A percentile compares a stretch with the other conserved stretches of the same genome.
Evolutionary conservation across 2,888 invertebrate species (phyloP).

Genomic region (Xylota sylvarum): DNA sequence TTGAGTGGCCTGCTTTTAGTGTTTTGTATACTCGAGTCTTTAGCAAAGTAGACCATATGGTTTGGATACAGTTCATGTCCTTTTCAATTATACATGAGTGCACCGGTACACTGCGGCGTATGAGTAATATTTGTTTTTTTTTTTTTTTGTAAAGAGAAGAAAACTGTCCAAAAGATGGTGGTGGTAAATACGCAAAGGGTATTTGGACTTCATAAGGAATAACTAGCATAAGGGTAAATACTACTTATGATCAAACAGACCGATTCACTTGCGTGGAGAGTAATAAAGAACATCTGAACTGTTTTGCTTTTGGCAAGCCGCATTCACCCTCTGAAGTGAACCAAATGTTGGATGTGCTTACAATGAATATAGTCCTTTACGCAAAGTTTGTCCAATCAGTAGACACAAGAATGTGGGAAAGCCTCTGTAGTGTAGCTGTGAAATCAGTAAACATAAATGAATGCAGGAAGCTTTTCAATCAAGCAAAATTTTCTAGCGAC

Average conservation of each 20-base stretch:
- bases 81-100: constrained; percentile 32
- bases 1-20: constrained; percentile 37
- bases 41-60: constrained; percentile 15
- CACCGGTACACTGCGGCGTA: constrained; percentile 17
- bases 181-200: background rate
- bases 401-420: no score
- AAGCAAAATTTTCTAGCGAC: no score
- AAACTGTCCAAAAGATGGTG: background rate
- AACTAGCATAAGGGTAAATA: background rate
- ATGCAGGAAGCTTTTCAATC: no score
- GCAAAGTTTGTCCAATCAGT: no score
- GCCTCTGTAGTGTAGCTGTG: no score
- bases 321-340: no score
- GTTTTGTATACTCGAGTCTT: background rate
- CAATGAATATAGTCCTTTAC: no score
- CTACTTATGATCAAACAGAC: background rate
- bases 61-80: constrained; percentile 15
- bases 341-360: no score
- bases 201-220: background rate
- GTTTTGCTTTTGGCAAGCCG: no score
- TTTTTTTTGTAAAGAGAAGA: background rate
- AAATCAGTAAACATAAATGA: no score
- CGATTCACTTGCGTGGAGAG: no score
- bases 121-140: constrained; percentile 9
- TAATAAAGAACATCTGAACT: no score